Evolutionary conservation across 2,113 vertebrate species (phyloP).

Genomic region (Scalopus aquaticus): DNA sequence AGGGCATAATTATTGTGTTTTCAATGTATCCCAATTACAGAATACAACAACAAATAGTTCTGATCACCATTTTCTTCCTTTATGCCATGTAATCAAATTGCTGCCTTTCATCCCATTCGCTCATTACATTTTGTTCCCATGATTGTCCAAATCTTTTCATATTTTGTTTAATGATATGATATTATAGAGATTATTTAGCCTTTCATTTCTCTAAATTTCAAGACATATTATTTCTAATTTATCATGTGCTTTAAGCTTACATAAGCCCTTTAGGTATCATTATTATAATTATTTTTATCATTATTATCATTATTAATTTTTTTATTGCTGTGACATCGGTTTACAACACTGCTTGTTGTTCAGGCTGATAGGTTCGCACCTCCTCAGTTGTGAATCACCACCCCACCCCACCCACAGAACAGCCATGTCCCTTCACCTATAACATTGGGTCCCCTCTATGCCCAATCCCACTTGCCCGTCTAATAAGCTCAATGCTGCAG

Average conservation of each 20-base stretch:
- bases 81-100: neutral
- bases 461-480: no score
- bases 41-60: neutral
- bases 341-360: no score
- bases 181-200: neutral
- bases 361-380: no score
- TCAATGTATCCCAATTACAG: neutral
- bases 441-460: no score
- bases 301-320: no score
- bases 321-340: no score
- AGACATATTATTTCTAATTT: neutral
- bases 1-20: neutral
- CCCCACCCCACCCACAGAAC: no score
- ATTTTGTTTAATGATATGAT: neutral
- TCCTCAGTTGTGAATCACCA: no score
- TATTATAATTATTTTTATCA: no score
- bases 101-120: neutral
- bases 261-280: neutral
- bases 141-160: neutral
- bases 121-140: neutral
- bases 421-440: no score
- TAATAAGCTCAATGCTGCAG: no score
- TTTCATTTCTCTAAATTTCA: neutral
- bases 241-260: neutral
- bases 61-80: neutral